These are phyloP conservation scores for Cygnus buccinator DNA, from an alignment of 2,113 vertebrate species.

Conservation along the genomic window DNA sequence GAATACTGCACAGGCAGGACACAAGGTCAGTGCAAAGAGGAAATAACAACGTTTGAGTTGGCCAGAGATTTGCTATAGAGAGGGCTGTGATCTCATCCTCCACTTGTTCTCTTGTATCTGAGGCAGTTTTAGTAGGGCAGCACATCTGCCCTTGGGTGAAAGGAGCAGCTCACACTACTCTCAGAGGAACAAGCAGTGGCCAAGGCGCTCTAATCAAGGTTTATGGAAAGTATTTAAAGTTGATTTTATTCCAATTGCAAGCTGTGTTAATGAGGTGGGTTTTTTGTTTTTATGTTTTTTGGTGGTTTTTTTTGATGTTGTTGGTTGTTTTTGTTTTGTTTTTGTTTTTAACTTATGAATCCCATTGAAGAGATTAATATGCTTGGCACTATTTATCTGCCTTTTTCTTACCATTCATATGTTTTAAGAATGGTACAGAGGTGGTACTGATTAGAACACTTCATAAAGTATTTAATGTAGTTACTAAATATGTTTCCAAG, in stretches of 20 bases:
- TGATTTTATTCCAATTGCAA: neutral
- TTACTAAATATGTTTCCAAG: neutral
- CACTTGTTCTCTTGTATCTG: neutral
- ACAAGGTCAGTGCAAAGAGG: neutral
- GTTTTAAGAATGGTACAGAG: neutral
- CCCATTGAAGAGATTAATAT: neutral
- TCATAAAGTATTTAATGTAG: neutral
- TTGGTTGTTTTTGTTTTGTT: no score
- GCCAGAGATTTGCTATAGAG: neutral
- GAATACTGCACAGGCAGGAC: neutral
- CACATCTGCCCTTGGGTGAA: neutral
- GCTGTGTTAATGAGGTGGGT: neutral
- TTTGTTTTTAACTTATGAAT: neutral
- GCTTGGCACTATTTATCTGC: neutral
- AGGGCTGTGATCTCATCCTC: neutral
- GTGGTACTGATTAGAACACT: neutral
- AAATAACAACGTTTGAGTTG: neutral
- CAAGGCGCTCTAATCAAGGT: neutral
- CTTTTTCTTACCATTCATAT: neutral
- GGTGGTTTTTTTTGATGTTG: neutral
- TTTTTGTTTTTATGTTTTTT: neutral
- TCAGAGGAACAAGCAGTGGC: neutral
- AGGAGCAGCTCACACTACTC: neutral
- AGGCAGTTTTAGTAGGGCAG: neutral
- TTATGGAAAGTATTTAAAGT: neutral